phyloP scores from a whole-genome alignment of 2,797 vertebrate genomes.

The Sebastes cheni region DNA sequence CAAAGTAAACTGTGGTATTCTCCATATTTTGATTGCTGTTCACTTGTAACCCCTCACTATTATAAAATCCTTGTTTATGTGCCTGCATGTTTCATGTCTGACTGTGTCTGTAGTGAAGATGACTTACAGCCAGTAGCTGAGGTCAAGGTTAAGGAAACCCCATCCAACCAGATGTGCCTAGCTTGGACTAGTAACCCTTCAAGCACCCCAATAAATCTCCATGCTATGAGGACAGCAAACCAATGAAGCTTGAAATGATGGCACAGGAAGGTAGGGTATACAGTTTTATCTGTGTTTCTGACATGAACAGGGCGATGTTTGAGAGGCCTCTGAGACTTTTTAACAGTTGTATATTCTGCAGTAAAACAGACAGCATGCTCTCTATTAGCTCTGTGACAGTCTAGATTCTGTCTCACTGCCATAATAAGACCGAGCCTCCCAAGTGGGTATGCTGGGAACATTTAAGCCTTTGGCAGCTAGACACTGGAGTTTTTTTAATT shows the following conservation, averaged over 20 bases:
- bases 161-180: slow-evolving; percentile 42
- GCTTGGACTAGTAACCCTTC: slow-evolving; percentile 13
- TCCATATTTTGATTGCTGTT: background rate
- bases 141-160: slow-evolving; percentile 24
- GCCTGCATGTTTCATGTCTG: slow-evolving; percentile 13
- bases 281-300: slow-evolving; percentile 29
- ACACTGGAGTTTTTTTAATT: background rate
- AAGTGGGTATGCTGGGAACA: background rate
- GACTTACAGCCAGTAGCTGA: slow-evolving; percentile 36
- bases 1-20: background rate
- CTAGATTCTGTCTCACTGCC: background rate
- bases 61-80: background rate
- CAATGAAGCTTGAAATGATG: slow-evolving; percentile 25
- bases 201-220: slow-evolving; percentile 50
- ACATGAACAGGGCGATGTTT: slow-evolving; percentile 1
- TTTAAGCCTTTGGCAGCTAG: background rate
- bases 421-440: background rate
- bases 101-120: slow-evolving; percentile 21
- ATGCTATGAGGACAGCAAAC: background rate
- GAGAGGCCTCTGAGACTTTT: background rate
- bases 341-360: background rate
- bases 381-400: background rate
- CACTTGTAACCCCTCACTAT: background rate
- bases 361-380: background rate
- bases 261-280: background rate